Conservation (phyloP, 30 jellyfish, hydroid and myxozoan species). For the Calvadosia cruxmelitensis region DNA sequence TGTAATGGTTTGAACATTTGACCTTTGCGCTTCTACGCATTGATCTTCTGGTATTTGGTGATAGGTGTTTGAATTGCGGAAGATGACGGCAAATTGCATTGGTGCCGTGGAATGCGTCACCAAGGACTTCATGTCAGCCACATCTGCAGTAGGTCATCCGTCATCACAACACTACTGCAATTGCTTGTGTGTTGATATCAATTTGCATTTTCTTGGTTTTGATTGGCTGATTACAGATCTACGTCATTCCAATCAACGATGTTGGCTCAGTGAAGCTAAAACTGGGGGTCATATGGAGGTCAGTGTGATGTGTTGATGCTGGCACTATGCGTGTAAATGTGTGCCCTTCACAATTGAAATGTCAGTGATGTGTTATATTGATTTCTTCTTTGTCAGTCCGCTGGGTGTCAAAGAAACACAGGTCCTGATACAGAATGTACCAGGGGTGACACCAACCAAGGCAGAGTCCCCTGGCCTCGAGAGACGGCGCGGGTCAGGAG, state of each 20-base stretch:
- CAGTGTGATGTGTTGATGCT: not conserved
- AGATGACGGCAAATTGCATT: slow-evolving; percentile 18
- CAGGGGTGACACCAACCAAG: not conserved
- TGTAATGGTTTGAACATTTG: no score
- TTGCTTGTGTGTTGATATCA: not conserved
- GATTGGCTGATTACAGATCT: slow-evolving; percentile 27
- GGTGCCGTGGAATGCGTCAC: slow-evolving; percentile 48
- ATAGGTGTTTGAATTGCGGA: slow-evolving; percentile 38
- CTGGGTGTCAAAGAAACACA: not conserved
- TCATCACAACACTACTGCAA: no score
- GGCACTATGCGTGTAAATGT: not conserved
- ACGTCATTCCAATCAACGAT: slow-evolving; percentile 51
- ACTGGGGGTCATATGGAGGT: slow-evolving; percentile 71
- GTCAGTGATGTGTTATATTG: no score
- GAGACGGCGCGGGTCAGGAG: not conserved
- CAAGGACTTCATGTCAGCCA: slow-evolving; percentile 30
- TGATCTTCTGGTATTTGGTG: not conserved
- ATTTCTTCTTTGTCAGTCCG: not conserved
- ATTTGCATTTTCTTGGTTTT: not conserved
- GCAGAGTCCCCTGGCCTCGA: not conserved
- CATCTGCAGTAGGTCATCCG: slow-evolving; percentile 18
- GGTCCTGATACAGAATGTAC: not conserved
- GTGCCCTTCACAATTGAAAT: no score
- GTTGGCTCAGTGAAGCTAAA: slow-evolving; percentile 61
- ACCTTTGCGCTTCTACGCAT: no score